Percentiles rank a stretch among this genome's conserved stretches.
Conservation (phyloP, 2,113 vertebrate genomes). For the Hippotragus niger region DNA sequence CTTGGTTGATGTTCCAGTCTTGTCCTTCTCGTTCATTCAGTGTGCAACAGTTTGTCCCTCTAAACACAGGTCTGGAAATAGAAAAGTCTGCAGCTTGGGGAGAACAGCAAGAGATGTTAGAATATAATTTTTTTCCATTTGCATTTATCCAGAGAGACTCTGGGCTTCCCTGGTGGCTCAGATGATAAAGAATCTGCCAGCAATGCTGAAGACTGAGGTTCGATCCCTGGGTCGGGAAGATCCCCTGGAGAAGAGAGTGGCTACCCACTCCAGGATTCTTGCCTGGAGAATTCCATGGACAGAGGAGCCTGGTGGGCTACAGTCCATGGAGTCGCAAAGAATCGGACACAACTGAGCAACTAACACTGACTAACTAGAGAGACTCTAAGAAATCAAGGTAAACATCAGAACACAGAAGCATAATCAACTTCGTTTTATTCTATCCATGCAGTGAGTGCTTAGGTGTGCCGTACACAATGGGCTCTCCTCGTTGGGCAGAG, state of each 20-base stretch:
- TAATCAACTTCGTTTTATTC: background rate
- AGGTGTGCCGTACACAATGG: background rate
- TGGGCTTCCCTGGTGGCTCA: background rate
- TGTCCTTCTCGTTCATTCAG: background rate
- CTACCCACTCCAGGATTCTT: background rate
- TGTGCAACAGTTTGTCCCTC: background rate
- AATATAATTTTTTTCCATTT: background rate
- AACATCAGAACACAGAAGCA: background rate
- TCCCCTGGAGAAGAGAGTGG: background rate
- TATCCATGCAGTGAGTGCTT: background rate
- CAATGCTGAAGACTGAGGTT: background rate
- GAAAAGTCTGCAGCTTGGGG: background rate
- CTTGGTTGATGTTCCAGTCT: background rate
- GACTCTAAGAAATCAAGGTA: background rate
- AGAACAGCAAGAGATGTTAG: background rate
- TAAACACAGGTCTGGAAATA: background rate
- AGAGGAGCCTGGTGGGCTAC: background rate
- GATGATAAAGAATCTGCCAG: background rate
- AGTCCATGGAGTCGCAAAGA: background rate
- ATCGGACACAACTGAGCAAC: background rate
- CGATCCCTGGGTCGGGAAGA: accelerated
- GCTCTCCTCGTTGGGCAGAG: background rate
- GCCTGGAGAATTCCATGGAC: background rate
- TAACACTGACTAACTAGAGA: background rate
- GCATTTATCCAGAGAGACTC: background rate